Evolutionary conservation across 2,113 vertebrate genomes (phyloP).

Genomic region (Aldabrachelys gigantea): DNA sequence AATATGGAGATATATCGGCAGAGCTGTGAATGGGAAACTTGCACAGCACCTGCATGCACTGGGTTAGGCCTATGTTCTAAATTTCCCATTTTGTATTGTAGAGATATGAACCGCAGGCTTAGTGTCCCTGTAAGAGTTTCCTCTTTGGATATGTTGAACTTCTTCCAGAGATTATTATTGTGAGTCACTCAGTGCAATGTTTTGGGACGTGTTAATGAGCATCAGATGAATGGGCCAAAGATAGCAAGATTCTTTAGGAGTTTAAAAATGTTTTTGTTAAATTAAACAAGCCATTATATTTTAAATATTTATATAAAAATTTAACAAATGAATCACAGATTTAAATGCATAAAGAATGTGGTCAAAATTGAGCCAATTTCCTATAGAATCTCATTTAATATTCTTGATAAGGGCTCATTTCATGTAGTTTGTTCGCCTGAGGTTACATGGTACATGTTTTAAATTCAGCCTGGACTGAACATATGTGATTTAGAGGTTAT

Average conservation of each 20-base stretch:
- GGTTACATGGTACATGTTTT: slow-evolving; percentile 62
- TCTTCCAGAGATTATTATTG: background rate
- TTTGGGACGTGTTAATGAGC: slow-evolving; percentile 46
- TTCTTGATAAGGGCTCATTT: slow-evolving; percentile 72
- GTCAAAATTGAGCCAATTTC: slow-evolving; percentile 72
- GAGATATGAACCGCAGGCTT: background rate
- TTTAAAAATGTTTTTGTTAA: slow-evolving; percentile 49
- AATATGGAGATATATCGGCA: background rate
- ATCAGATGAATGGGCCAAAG: slow-evolving; percentile 33
- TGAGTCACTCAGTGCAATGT: background rate
- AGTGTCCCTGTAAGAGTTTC: background rate
- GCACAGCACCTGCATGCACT: background rate
- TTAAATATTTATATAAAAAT: slow-evolving; percentile 63
- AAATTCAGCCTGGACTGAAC: slow-evolving; percentile 69
- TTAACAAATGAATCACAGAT: slow-evolving; percentile 65
- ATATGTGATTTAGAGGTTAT: slow-evolving; percentile 63
- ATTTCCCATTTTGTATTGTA: background rate
- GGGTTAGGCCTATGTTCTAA: background rate
- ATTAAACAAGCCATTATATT: slow-evolving; percentile 54
- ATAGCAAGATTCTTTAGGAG: slow-evolving; percentile 54
- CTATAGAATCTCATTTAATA: slow-evolving; percentile 72
- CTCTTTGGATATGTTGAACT: background rate
- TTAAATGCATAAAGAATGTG: slow-evolving; percentile 72
- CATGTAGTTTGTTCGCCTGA: slow-evolving; percentile 76
- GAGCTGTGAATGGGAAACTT: background rate